phyloP scores from a whole-genome alignment of 2,113 vertebrate species.

The Agelaius tricolor region DNA sequence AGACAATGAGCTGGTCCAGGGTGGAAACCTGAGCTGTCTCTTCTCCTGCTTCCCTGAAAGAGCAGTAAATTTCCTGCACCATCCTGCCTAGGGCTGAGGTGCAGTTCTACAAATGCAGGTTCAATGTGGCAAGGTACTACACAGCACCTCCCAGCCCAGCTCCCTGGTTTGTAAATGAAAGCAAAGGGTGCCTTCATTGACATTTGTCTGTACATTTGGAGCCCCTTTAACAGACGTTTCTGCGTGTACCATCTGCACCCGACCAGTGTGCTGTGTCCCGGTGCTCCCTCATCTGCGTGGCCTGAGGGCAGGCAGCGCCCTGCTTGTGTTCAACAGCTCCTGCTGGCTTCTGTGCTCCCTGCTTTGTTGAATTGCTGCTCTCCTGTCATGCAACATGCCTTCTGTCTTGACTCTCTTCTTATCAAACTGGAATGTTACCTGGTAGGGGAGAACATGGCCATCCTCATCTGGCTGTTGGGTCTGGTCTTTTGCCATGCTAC shows the following conservation, averaged over 20 bases:
- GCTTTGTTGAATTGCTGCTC: background rate
- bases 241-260: background rate
- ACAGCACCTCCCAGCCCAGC: background rate
- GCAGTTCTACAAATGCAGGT: background rate
- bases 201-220: background rate
- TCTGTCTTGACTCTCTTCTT: background rate
- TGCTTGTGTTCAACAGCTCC: background rate
- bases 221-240: background rate
- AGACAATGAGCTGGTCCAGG: background rate
- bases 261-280: background rate
- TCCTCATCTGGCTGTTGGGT: background rate
- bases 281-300: background rate
- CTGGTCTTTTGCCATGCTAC: background rate
- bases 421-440: background rate
- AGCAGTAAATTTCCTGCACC: background rate
- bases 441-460: background rate
- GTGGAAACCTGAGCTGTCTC: background rate
- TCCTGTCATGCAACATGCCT: background rate
- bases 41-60: background rate
- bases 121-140: background rate
- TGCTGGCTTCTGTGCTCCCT: background rate
- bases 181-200: background rate
- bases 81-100: background rate
- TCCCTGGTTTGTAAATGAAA: background rate
- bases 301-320: background rate